These are phyloP conservation scores for Promerops cafer DNA, from an alignment of 2,113 vertebrate genomes.

Conservation along the genomic window DNA sequence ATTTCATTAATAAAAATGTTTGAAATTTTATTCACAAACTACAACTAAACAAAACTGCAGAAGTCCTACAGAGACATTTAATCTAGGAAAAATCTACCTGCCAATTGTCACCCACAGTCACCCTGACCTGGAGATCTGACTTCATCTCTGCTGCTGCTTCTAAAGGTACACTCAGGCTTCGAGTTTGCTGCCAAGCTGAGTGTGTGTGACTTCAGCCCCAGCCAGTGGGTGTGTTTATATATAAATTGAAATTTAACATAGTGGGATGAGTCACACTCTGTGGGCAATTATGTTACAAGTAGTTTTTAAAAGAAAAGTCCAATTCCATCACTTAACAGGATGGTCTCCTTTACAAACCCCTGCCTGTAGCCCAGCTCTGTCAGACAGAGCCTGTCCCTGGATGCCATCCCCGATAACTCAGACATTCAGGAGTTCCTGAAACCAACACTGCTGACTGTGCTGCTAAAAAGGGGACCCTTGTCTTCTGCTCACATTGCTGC, in stretches of 20 bases:
- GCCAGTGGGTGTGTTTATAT: neutral
- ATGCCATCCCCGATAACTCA: neutral
- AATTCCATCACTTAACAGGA: neutral
- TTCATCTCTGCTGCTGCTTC: neutral
- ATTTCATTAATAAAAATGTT: neutral
- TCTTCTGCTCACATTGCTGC: slow-evolving; percentile 38
- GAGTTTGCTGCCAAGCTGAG: neutral
- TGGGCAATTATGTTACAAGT: neutral
- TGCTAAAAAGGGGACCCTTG: slow-evolving; percentile 53
- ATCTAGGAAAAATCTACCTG: neutral
- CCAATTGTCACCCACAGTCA: neutral
- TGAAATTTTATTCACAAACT: neutral
- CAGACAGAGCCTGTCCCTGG: slow-evolving; percentile 5
- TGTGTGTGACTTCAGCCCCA: neutral
- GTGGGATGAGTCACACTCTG: neutral
- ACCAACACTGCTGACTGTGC: neutral
- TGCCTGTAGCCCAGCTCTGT: neutral
- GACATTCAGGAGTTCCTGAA: slow-evolving; percentile 26
- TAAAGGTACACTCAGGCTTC: neutral
- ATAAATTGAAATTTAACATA: neutral
- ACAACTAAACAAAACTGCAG: neutral
- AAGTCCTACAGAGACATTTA: neutral
- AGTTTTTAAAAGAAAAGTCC: neutral
- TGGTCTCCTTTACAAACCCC: neutral
- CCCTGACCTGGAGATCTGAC: neutral